These are phyloP conservation scores for Drymodes brunneopygia DNA, from an alignment of 2,113 vertebrate species.

Conservation along the genomic window DNA sequence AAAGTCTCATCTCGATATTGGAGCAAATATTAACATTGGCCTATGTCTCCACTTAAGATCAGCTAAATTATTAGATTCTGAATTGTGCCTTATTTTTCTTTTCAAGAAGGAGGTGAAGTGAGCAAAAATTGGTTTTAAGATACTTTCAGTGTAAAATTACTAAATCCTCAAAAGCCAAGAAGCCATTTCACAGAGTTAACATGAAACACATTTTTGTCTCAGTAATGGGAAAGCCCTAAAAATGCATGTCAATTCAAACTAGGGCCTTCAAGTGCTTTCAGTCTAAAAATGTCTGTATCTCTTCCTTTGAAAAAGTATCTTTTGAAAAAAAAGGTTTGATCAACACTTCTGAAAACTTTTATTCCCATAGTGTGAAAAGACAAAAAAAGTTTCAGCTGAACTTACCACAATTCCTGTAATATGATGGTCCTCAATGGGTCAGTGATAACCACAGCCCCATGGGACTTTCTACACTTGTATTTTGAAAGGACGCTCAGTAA, in stretches of 20 bases:
- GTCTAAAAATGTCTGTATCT: neutral
- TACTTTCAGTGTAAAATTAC: neutral
- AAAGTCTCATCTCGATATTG: neutral
- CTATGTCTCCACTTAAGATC: neutral
- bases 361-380: neutral
- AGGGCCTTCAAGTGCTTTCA: neutral
- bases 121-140: neutral
- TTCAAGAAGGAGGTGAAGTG: neutral
- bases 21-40: neutral
- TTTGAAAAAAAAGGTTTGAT: neutral
- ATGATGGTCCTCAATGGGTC: neutral
- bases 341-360: neutral
- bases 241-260: neutral
- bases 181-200: neutral
- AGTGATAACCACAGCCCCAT: neutral
- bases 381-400: neutral
- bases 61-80: neutral
- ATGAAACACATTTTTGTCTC: neutral
- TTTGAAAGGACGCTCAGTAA: constrained; percentile 40
- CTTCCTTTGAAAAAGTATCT: neutral
- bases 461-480: neutral
- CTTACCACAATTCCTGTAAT: neutral
- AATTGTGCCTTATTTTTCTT: neutral
- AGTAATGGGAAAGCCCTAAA: neutral
- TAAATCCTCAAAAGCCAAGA: neutral